These are phyloP conservation scores for Cheracebus regulus DNA, from an alignment of 2,797 vertebrate genomes.

Conservation along the genomic window DNA sequence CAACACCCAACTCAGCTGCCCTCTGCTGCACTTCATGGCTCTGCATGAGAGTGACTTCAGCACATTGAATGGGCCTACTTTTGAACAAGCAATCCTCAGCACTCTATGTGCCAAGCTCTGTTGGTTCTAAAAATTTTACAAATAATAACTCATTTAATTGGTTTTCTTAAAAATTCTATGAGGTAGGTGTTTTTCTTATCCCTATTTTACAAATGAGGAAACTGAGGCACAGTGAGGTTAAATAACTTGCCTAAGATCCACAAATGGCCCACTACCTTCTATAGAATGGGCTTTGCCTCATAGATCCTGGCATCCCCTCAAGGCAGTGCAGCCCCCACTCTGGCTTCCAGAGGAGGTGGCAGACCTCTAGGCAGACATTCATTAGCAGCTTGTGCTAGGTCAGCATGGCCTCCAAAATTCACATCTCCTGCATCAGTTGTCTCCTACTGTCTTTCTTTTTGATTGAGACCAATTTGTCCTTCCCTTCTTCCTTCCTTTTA, in stretches of 20 bases:
- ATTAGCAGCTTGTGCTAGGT: background rate
- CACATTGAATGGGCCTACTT: background rate
- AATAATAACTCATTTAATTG: background rate
- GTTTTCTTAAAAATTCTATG: background rate
- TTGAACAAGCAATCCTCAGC: background rate
- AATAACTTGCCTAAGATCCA: background rate
- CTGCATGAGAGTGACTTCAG: background rate
- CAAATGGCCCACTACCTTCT: background rate
- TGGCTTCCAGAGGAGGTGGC: background rate
- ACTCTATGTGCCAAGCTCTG: background rate
- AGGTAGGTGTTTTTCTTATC: background rate
- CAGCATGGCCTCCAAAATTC: background rate
- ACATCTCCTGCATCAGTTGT: accelerated
- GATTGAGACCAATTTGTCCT: background rate
- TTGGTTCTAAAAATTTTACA: background rate
- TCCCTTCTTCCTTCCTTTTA: background rate
- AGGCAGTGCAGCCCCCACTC: background rate
- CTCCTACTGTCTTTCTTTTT: background rate
- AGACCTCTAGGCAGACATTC: background rate
- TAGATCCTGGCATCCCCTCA: background rate
- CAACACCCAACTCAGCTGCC: background rate
- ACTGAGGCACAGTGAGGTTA: background rate
- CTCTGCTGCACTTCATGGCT: background rate
- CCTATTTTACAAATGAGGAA: background rate
- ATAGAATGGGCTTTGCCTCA: background rate